Conservation (phyloP, 2,113 vertebrate species). For the Herpetotheres cachinnans region DNA sequence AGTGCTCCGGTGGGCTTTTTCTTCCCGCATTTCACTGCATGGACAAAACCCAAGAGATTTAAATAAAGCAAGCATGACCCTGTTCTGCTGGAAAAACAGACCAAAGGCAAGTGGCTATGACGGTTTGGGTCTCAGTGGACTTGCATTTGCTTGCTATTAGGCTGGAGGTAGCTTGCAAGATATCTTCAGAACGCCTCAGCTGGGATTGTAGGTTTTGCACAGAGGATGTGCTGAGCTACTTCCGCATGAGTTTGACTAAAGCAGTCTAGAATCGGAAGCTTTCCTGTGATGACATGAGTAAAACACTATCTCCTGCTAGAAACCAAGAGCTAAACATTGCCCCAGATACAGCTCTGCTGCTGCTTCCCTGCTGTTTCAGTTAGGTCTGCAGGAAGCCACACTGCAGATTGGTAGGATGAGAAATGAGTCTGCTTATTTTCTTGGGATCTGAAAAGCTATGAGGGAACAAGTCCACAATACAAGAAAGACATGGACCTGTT, state of each 20-base stretch:
- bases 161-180: neutral
- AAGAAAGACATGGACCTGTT: neutral
- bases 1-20: neutral
- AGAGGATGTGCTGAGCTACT: neutral
- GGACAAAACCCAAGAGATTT: neutral
- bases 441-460: neutral
- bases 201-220: neutral
- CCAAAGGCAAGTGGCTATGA: neutral
- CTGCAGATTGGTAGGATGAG: accelerated
- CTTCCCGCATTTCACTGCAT: neutral
- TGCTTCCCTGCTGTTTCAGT: neutral
- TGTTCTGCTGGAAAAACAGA: neutral
- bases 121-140: neutral
- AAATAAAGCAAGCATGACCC: neutral
- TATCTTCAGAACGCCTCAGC: neutral
- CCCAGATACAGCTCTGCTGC: neutral
- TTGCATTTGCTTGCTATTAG: neutral
- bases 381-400: neutral
- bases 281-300: neutral
- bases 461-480: neutral
- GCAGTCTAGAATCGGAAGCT: neutral
- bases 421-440: neutral
- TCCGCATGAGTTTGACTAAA: neutral
- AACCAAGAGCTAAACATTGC: neutral
- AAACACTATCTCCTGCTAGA: neutral